Evolutionary conservation across 2,797 vertebrate species (phyloP).

Genomic region (Cossypha caffra): DNA sequence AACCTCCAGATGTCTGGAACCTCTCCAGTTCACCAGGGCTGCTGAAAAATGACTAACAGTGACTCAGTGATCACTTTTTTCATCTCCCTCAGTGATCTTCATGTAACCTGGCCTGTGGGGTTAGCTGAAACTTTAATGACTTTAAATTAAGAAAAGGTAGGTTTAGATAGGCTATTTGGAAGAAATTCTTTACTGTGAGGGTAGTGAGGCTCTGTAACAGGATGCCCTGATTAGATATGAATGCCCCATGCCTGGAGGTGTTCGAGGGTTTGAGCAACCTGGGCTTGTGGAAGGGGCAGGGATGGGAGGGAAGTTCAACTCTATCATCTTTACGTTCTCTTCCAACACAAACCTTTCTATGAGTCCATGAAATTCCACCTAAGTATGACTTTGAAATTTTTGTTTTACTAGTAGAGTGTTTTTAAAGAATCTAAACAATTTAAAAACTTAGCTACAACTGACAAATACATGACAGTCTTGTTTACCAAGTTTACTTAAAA

Average conservation of each 20-base stretch:
- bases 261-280: background rate
- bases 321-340: background rate
- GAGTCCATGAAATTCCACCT: background rate
- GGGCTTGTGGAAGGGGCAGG: background rate
- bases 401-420: background rate
- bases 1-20: background rate
- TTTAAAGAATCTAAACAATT: background rate
- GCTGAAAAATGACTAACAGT: background rate
- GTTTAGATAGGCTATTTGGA: background rate
- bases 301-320: background rate
- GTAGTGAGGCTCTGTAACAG: background rate
- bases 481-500: background rate
- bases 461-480: background rate
- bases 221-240: background rate
- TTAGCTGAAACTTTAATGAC: background rate
- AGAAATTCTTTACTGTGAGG: background rate
- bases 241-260: background rate
- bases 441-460: background rate
- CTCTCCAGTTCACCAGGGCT: background rate
- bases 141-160: background rate
- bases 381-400: background rate
- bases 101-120: background rate
- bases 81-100: fast-evolving
- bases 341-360: background rate
- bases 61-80: background rate